Conservation (phyloP, 2,797 vertebrate genomes). For the Pteronotus mesoamericanus region DNA sequence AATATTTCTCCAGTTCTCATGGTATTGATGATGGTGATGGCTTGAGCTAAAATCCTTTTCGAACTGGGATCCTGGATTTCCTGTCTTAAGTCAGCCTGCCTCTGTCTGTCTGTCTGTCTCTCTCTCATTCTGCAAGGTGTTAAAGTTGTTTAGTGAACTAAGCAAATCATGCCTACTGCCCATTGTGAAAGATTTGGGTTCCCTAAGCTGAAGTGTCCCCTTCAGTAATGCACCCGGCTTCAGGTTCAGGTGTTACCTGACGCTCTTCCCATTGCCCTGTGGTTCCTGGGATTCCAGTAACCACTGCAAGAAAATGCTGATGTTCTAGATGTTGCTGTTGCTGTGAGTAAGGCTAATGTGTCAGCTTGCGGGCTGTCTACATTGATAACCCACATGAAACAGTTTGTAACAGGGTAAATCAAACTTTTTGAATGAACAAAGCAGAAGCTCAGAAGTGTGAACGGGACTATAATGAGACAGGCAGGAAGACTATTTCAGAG, state of each 20-base stretch:
- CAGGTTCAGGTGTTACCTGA: no score
- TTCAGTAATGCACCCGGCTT: not conserved
- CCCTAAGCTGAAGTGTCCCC: not conserved
- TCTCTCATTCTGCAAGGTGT: not conserved
- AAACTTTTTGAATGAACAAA: not conserved
- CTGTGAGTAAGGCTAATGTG: not conserved
- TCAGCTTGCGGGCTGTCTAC: not conserved
- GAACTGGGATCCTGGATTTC: not conserved
- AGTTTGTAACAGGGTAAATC: not conserved
- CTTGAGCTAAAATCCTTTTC: not conserved
- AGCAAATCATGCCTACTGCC: not conserved
- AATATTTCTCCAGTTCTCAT: not conserved
- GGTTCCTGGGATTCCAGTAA: not conserved
- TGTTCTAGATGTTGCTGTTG: not conserved
- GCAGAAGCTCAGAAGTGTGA: no score
- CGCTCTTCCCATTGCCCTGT: not conserved
- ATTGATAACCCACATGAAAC: not conserved
- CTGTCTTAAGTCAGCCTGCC: not conserved
- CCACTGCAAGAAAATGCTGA: not conserved
- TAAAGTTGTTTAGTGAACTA: not conserved
- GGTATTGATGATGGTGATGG: not conserved
- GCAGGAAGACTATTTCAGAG: not conserved
- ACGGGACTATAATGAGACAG: not conserved
- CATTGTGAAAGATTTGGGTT: not conserved
- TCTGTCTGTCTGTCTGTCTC: no score